Base-by-base conservation (phyloP, 2,797 vertebrate genomes). In the Scleropages formosus region DNA sequence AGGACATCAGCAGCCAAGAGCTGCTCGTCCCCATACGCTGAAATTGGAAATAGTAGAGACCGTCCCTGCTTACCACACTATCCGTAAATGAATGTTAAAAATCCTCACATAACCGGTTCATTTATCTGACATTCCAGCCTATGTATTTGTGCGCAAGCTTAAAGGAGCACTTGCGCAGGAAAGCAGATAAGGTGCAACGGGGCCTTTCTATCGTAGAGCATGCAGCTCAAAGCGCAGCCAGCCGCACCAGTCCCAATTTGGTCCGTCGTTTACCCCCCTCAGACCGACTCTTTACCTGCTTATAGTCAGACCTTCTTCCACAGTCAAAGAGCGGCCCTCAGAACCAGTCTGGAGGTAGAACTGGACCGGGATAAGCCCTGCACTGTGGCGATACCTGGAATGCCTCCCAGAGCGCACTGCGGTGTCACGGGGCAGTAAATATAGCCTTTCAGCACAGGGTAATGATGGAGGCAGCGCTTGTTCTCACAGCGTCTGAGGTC, bases 381-480 rank as follows among this genome's bases (percentile, higher is more conserved):
- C 59, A 73, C 71, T 73, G 58, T 65, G 20, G 60, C 74, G 27
- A 56, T 56, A 64, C 62, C 49, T 65, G 73, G 49, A 75, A 59
- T 58, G 22, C 58, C 73, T 66, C 63, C 62, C 62, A 66, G 63
- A 60, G 56, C 56, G 22, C 70, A 59, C 70, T 72, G 70, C 18
- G 49, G 26, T 58, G 59, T 56, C 73, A 22, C 73, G 58, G 49
- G n/a, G 61, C 46, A 75, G 71, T 80, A 63, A 78, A 72, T 85
- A 80, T 84, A 80, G 87, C 85, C 83, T 87, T 87, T 87, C 85
- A 87, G 75, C 87, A 85, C 82, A 80, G 87, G 75, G 81, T 84
- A 85, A 88, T 87, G 82, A 87, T 85, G 84, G 85, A 82, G 78
- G 76, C 81, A 86, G 78, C 85, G 87, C 80, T 49, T 78, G 84